phyloP scores from a whole-genome alignment of 2,797 vertebrate genomes.

The Hapalemur alaotrensis region DNA sequence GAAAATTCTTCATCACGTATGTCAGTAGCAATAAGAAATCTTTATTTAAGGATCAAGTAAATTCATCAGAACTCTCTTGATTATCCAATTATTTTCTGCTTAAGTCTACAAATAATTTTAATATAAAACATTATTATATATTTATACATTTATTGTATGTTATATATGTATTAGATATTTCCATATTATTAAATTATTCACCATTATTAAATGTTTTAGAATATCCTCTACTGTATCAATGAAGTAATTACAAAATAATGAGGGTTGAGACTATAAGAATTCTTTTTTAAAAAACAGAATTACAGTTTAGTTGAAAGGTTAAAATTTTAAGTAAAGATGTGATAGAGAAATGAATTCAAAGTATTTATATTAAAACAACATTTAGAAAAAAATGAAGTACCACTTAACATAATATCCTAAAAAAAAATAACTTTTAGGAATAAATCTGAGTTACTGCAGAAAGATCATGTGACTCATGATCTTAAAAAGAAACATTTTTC shows the following conservation, averaged over 20 bases:
- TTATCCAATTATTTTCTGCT: constrained; percentile 9
- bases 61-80: neutral
- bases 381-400: neutral
- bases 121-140: constrained; percentile 27
- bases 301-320: neutral
- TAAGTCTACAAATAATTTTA: constrained; percentile 21
- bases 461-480: neutral
- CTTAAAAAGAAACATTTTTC: neutral
- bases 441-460: neutral
- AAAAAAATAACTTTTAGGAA: neutral
- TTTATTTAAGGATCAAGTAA: constrained; percentile 14
- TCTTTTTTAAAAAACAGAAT: neutral
- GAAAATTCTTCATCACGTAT: neutral
- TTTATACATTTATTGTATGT: neutral
- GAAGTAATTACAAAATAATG: constrained; percentile 2
- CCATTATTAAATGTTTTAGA: neutral
- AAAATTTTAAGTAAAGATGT: constrained; percentile 36
- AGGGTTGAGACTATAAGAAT: neutral
- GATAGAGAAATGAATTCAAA: neutral
- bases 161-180: neutral
- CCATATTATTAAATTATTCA: neutral
- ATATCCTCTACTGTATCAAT: neutral
- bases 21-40: neutral
- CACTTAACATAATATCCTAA: no score
- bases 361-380: neutral